Evolutionary conservation across 2,113 vertebrate species (phyloP), one percentile per base, ranked within the genome.

Genomic region (Lamprotornis superbus): DNA sequence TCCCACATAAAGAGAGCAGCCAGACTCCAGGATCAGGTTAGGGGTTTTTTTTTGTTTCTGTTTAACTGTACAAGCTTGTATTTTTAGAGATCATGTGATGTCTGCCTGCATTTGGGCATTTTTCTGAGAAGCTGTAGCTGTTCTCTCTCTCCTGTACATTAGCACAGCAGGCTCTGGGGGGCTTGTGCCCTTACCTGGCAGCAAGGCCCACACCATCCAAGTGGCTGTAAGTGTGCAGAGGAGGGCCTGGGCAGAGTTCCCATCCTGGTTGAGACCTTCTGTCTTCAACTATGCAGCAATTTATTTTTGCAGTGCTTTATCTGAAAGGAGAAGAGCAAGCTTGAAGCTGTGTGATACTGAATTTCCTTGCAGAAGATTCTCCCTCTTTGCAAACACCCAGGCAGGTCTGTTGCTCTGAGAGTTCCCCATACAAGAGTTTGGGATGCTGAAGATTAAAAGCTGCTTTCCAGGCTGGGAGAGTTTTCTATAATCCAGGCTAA

Each of bases 401-500:
- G 87, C 70, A 71, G 56, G n/a, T 79, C 74, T 71, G 47, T 64
- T 1, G 7, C 60, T 83, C 24, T 13, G 22, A 71, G 37, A 71
- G n/a, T 35, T 89, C 52, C 50, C 35, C 0, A 0, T 63, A 15
- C 78, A 63, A 50, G 73, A n/a, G 46, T 82, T 92, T 87, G 83
- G 87, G 56, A 80, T 94, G 83, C 49, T 84, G 84, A 76, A 65
- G 46, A 49, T 70, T 73, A 31, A 84, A 91, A 96, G 78, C 84
- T 84, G 87, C 91, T 95, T 94, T 87, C 46, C 74, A 50, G 70
- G 77, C 87, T 0, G 2, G 70, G 78, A 73, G 78, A 87, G 65
- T 87, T 97, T 95, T 88, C 59, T 56, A 1, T 92, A 89, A 95
- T 94, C 91, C 81, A 50, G 35, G 75, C 70, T 94, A 76, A 87